These are phyloP conservation scores for Zaprionus ghesquierei DNA, from an alignment of 1,140 invertebrate species.

Conservation along the genomic window DNA sequence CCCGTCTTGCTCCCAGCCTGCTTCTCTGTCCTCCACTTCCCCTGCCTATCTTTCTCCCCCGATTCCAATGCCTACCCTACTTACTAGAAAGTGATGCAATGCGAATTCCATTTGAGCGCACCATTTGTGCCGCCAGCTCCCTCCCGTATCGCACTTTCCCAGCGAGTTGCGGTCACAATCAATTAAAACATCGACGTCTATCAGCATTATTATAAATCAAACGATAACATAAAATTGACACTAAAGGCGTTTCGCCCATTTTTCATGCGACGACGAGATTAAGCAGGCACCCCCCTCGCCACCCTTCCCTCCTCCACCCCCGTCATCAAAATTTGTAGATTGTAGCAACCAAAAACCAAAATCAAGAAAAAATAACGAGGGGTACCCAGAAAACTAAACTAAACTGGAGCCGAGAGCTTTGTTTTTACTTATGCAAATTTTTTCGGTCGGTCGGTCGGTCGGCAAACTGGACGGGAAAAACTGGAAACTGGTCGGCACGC, in stretches of 20 bases:
- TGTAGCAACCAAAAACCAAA: conserved; percentile 49
- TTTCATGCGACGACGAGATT: conserved; percentile 72
- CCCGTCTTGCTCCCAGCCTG: not conserved
- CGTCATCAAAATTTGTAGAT: conserved; percentile 41
- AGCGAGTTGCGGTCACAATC: conserved; percentile 50
- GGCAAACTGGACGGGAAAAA: conserved; percentile 67
- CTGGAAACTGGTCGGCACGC: conserved; percentile 71
- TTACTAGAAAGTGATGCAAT: conserved; percentile 17
- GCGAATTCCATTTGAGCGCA: not conserved
- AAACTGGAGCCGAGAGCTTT: conserved; percentile 36
- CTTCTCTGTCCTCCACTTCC: not conserved
- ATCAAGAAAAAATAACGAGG: conserved; percentile 21
- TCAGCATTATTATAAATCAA: conserved; percentile 81
- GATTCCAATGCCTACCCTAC: not conserved
- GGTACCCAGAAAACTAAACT: conserved; percentile 14
- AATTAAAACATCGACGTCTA: conserved; percentile 79
- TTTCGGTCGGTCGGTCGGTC: no score
- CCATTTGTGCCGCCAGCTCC: not conserved
- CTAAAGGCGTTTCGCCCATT: conserved; percentile 79
- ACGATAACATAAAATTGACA: conserved; percentile 81
- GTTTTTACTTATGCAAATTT: conserved; percentile 73
- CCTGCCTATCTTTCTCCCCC: not conserved
- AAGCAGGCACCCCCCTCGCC: conserved; percentile 41
- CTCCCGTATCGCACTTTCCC: not conserved
- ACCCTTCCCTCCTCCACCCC: not conserved